Evolutionary conservation across 2,113 vertebrate species (phyloP).

Genomic region (Antechinus stuartii): DNA sequence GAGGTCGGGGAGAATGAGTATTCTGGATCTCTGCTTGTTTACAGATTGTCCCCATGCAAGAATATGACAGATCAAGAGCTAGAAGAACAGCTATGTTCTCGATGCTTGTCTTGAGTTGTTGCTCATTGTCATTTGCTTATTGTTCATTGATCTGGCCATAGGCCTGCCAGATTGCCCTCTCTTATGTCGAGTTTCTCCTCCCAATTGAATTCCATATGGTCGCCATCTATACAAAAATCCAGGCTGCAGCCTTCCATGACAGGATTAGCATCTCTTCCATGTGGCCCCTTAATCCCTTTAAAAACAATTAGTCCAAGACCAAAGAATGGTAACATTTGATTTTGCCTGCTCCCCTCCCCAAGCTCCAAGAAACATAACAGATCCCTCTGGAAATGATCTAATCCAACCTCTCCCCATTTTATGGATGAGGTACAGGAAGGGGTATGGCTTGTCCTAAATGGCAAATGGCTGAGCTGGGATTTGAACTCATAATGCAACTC

Average conservation of each 20-base stretch:
- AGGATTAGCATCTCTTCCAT: neutral
- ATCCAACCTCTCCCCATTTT: neutral
- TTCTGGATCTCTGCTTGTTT: neutral
- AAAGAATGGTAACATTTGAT: neutral
- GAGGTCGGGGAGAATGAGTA: rapidly evolving
- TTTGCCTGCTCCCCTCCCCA: neutral
- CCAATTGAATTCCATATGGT: neutral
- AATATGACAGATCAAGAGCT: neutral
- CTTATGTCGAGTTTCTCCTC: neutral
- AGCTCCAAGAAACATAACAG: neutral
- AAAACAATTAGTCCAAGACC: neutral
- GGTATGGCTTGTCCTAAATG: neutral
- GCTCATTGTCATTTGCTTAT: neutral
- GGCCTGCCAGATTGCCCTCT: neutral
- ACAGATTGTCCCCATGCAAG: neutral
- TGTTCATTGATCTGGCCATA: neutral
- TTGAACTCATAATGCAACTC: neutral
- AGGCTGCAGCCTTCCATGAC: neutral
- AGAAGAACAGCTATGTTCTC: neutral
- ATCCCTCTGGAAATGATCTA: neutral
- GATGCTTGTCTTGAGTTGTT: neutral
- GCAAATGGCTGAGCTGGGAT: neutral
- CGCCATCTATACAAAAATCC: neutral
- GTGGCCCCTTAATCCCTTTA: neutral
- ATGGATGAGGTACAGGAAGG: neutral